Base-by-base conservation (phyloP, 2,888 invertebrate genomes). In the Eilema griseolum region DNA sequence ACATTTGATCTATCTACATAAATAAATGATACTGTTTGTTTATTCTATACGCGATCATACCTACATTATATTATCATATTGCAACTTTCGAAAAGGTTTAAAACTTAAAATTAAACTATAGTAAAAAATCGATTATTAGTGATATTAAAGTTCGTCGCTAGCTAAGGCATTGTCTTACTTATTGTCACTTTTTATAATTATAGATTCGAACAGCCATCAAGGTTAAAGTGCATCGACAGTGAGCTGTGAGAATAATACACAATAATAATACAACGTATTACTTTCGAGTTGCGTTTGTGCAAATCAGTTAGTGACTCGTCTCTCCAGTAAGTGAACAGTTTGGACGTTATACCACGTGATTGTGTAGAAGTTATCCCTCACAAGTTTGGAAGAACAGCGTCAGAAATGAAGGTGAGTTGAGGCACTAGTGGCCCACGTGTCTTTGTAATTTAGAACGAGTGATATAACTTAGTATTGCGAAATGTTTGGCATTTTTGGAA, bases 381-480 rank as follows among this genome's bases (percentile, higher is more conserved):
- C 74, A 76, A 74, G 81, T 81, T 74, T 76, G 76, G 67, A 74
- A 86, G 82, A 83, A 87, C 86, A 89, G 78, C 86, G 80, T 84
- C 86, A 91, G 90, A 83, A 85, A 94, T 94, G 93, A 92, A 87
- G 87, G 93, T 94, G 78, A 93, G 93, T 93, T 80, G 31, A 8
- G 52, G 52, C 52, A 52, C 20, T 67, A 46, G 14, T 64, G 33
- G 64, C 24, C 68, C 20, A 67, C 64, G 57, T 65, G 3, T 61
- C 20, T 31, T 70, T 41, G 37, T 37, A 70, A 67, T 73, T 73
- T 66, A 56, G 68, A 60, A 68, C 70, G 60, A 60, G 37, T 70
- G 62, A 70, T 65, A 68, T 73, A 68, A 73, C 37, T 61, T 20
- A n/a, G 20, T 28, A 41, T 72, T 64, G 41, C 61, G 16, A 64